Percentiles rank a stretch among this genome's conserved stretches.
phyloP scores from a whole-genome alignment of 2,888 invertebrate genomes.

The Drosophila mayaguana region DNA sequence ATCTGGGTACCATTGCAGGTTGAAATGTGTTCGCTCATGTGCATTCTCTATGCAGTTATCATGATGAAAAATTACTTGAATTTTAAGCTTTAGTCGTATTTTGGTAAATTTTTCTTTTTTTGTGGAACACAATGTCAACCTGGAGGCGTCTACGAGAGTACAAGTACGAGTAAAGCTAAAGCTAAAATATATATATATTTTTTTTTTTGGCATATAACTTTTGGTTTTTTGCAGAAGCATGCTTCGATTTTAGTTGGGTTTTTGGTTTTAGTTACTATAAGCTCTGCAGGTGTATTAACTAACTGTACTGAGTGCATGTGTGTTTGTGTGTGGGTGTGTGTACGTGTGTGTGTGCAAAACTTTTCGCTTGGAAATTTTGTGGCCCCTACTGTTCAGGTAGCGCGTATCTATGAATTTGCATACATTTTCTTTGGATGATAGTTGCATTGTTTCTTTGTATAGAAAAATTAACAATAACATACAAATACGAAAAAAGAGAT shows the following conservation, averaged over 20 bases:
- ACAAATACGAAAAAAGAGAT: constrained; percentile 85
- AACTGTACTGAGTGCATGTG: constrained; percentile 34
- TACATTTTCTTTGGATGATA: constrained; percentile 85
- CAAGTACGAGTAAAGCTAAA: constrained; percentile 55
- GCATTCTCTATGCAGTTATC: constrained; percentile 53
- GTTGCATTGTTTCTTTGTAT: constrained; percentile 75
- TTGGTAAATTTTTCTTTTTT: constrained; percentile 22
- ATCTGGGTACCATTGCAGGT: constrained; percentile 84
- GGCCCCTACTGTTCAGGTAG: constrained; percentile 65
- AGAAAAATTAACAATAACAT: constrained; percentile 85
- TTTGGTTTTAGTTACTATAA: constrained; percentile 23
- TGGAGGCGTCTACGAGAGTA: constrained; percentile 68
- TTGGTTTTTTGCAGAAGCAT: constrained; percentile 64
- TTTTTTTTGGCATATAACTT: constrained; percentile 30
- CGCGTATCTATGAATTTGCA: constrained; percentile 84
- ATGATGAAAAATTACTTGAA: constrained; percentile 23
- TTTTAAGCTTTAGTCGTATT: constrained; percentile 24
- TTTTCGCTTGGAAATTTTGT: constrained; percentile 60
- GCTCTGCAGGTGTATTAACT: constrained; percentile 44
- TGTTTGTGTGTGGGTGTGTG: constrained; percentile 13
- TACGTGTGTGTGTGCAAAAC: constrained; percentile 33
- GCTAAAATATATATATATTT: constrained; percentile 56
- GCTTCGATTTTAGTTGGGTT: constrained; percentile 63
- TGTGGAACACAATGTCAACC: constrained; percentile 74
- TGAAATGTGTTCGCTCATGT: constrained; percentile 72